Percentiles rank a stretch among this genome's conserved stretches.
Evolutionary conservation across 2,113 vertebrate species (phyloP).

Genomic region (Notothenia rossii): DNA sequence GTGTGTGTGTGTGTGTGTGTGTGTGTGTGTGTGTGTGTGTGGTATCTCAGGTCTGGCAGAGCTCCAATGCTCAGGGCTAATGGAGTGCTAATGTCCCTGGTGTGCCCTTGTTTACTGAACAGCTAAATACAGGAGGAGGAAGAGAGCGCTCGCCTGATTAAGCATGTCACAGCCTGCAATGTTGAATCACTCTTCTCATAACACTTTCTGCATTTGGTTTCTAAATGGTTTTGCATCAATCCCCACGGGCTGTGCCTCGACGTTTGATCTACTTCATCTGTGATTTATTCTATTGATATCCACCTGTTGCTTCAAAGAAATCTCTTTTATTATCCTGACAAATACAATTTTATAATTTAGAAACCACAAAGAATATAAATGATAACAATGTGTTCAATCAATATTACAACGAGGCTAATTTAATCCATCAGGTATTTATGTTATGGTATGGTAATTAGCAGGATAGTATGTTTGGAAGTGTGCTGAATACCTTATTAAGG

Average conservation of each 20-base stretch:
- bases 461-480: background rate
- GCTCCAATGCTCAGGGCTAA: slow-evolving; percentile 54
- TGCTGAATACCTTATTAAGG: background rate
- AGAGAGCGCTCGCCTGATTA: slow-evolving; percentile 45
- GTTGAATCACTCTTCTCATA: slow-evolving; percentile 42
- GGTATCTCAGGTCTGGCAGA: slow-evolving; percentile 39
- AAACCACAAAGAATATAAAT: slow-evolving; percentile 14
- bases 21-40: background rate
- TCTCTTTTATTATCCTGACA: background rate
- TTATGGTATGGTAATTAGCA: background rate
- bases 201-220: slow-evolving; percentile 25
- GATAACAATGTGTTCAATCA: background rate
- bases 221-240: slow-evolving; percentile 17
- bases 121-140: slow-evolving; percentile 61
- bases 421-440: background rate
- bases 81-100: slow-evolving; percentile 61
- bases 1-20: slow-evolving; percentile 22
- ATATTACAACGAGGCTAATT: background rate
- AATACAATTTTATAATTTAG: background rate
- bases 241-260: background rate
- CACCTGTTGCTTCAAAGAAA: slow-evolving; percentile 35
- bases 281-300: slow-evolving; percentile 35
- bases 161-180: slow-evolving; percentile 36
- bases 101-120: slow-evolving; percentile 66
- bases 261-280: slow-evolving; percentile 43